These are phyloP conservation scores for Protodeltote pygarga DNA, from an alignment of 2,888 invertebrate species.

Conservation along the genomic window DNA sequence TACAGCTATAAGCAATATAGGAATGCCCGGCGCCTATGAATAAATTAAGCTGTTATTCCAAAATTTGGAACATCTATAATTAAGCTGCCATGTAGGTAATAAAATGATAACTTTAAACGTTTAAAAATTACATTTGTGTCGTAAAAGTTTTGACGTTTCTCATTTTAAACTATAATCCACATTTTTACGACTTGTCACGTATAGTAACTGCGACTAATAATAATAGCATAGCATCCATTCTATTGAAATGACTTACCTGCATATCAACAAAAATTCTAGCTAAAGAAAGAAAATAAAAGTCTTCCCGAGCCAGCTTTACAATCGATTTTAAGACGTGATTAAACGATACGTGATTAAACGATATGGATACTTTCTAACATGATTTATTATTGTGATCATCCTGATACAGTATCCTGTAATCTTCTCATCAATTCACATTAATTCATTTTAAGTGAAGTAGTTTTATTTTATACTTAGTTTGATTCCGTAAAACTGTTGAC, in stretches of 20 bases:
- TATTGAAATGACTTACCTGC: conserved; percentile 31
- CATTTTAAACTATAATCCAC: conserved; percentile 7
- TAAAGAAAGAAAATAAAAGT: conserved; percentile 10
- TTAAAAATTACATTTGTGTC: not conserved
- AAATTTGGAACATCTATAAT: conserved; percentile 16
- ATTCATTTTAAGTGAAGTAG: too few relatives aligned
- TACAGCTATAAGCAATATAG: conserved; percentile 18
- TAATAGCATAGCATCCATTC: not conserved
- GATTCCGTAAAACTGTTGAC: too few relatives aligned
- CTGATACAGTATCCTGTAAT: conserved; percentile 11
- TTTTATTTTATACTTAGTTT: too few relatives aligned
- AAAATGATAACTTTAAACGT: conserved; percentile 15
- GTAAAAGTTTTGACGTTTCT: conserved; percentile 3
- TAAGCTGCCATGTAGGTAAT: conserved; percentile 9
- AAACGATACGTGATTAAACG: too few relatives aligned
- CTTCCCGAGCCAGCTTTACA: not conserved
- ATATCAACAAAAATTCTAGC: conserved; percentile 20
- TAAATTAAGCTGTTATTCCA: conserved; percentile 19
- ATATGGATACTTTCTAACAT: conserved; percentile 36
- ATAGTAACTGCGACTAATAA: not conserved
- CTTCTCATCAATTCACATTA: conserved; percentile 2
- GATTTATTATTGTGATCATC: conserved; percentile 37
- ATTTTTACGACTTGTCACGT: conserved; percentile 27
- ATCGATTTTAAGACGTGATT: conserved; percentile 28
- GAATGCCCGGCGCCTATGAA: conserved; percentile 15